Evolutionary conservation across 2,888 invertebrate genomes (phyloP), one percentile per base, ranked within the genome.

Genomic region (Andrena hattorfiana): DNA sequence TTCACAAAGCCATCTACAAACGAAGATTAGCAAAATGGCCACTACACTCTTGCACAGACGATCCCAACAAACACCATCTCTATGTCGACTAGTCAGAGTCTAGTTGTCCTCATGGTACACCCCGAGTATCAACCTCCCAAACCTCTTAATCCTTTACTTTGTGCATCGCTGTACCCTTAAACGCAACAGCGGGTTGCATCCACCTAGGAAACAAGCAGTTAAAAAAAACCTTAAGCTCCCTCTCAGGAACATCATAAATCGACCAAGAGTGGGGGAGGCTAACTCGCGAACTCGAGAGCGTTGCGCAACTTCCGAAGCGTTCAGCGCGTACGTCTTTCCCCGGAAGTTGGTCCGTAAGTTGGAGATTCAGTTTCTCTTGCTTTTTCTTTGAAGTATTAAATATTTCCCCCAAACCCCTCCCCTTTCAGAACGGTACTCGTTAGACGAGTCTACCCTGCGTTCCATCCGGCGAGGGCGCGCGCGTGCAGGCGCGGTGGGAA

Each of bases 201-300:
- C 23, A 56, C 56, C 23, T 10, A 26, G 23, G 23, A 23, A 56
- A 23, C 56, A 23, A 56, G 56, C 56, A 26, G 26, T 56, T 56
- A 23, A 54, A 54, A 51, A 54, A 20, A 54, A 54, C 8, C 60
- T 60, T 13, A 60, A 60, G 13, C 28, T 42, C 42, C 42, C 42
- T 42, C 28, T 30, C 28, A 60, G 30, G 60, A 60, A 60, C 26
- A 23, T 60, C 60, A 30, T 60, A 16, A 60, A 60, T 60, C 60
- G 60, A n/a, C 54, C 54, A 54, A 60, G 30, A 16, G 60, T 32
- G 26, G 16, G 13, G 42, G 42, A 20, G 13, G 72, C 42, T 32
- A 54, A 77, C 60, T 42, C 62, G 69, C 74, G 62, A 75, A 70
- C 62, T 49, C 20, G 62, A 66, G 70, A 35, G 62, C 59, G 70